Base-by-base conservation (phyloP, 2,113 vertebrate genomes). In the Cairina moschata region DNA sequence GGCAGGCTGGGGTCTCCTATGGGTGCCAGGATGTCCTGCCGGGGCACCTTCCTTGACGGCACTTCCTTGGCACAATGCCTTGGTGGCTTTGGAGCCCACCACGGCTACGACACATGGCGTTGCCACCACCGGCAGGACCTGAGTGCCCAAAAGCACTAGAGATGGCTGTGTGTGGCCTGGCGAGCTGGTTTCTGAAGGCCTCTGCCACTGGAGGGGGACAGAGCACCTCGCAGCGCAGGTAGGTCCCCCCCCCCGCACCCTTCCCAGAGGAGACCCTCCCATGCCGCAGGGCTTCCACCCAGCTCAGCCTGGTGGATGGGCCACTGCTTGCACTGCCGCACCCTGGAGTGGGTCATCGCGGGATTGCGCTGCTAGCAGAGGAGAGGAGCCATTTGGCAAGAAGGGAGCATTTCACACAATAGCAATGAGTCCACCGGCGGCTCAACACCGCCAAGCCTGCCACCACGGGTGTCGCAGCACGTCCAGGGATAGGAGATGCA, bases 151-250 rank as follows among this genome's bases (percentile, higher is more conserved):
- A 86, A 21, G 54, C 0, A 0, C 13, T 66, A 69, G 20, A 9
- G 20, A 9, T 44, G 48, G 12, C 38, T 26, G 44, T 68, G 56
- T 26, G 44, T 72, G 56, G 28, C 40, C 20, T 38, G 8, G n/a
- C 6, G 31, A 83, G 11, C 60, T 68, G 66, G 34, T 76, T 89
- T 66, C 82, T 91, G 86, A 93, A 92, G 73, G 74, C 50, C 71
- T 89, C 88, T 91, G 84, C 95, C 96, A 89, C 96, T 96, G 93
- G 96, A 96, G 95, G 95, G 96, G 88, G 96, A 94, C 96, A 96
- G 71, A 96, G 95, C 55, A 91, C 95, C 95, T 96, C 4, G 0
- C 21, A 91, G 83, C 58, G 29, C 50, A 72, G 50, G 46, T 83
- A 42, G 42, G 76, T 72, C 31, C 40, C 68, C 31, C 40, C 68